Conservation (phyloP, 2,888 invertebrate genomes). For the Polymixis flavicincta region DNA sequence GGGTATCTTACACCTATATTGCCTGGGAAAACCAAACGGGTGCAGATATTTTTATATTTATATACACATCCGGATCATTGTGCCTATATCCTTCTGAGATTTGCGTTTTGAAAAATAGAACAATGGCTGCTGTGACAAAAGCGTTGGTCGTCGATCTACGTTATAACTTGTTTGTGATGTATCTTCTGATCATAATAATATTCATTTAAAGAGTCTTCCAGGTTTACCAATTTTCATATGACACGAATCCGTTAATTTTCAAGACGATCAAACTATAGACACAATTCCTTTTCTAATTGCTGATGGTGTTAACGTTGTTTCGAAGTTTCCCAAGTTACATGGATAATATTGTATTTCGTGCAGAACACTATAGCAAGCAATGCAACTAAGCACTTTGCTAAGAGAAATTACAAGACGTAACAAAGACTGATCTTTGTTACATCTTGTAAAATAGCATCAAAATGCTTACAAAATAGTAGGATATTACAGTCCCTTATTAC, state of each 20-base stretch:
- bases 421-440: not conserved
- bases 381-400: conserved; percentile 4
- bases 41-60: conserved; percentile 4
- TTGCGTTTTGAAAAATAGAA: not conserved
- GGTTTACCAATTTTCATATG: conserved; percentile 4
- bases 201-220: not conserved
- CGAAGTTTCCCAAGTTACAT: not conserved
- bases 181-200: conserved; percentile 9
- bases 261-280: not conserved
- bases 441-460: conserved; percentile 41
- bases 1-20: conserved; percentile 43
- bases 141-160: not conserved
- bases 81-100: conserved; percentile 1
- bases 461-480: conserved; percentile 49
- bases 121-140: not conserved
- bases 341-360: conserved; percentile 32
- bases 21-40: conserved; percentile 45
- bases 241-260: not conserved
- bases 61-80: conserved; percentile 41
- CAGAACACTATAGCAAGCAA: not conserved
- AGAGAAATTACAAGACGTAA: not conserved
- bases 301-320: conserved; percentile 7
- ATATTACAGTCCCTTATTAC: conserved; percentile 60
- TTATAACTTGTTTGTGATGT: not conserved
- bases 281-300: not conserved